Conservation (phyloP, 1,140 invertebrate species). For the Ostrea edulis region DNA sequence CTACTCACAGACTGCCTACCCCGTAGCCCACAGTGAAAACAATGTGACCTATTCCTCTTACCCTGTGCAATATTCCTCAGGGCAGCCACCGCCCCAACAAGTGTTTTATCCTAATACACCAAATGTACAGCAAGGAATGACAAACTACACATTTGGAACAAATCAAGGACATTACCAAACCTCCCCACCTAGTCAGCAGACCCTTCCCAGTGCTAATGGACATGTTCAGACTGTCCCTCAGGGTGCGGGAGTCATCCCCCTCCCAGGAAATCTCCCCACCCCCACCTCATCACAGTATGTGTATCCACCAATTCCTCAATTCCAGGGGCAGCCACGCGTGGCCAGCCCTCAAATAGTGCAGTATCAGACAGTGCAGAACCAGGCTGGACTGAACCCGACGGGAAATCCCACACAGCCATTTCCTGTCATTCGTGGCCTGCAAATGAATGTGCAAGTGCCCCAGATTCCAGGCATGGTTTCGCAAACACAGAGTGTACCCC, state of each 20-base stretch:
- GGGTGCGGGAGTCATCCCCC: slow-evolving; percentile 16
- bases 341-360: slow-evolving; percentile 52
- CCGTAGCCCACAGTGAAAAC: slow-evolving; percentile 38
- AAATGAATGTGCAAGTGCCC: slow-evolving; percentile 56
- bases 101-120: slow-evolving; percentile 54
- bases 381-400: not conserved
- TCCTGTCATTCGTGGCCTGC: slow-evolving; percentile 57
- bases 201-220: slow-evolving; percentile 50
- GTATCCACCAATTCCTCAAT: slow-evolving; percentile 52
- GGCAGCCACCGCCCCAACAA: slow-evolving; percentile 46
- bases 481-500: slow-evolving; percentile 32
- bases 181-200: slow-evolving; percentile 54
- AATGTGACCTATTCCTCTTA: slow-evolving; percentile 43
- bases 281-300: slow-evolving; percentile 54
- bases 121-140: slow-evolving; percentile 42
- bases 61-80: slow-evolving; percentile 54
- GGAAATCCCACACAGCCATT: slow-evolving; percentile 48
- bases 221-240: slow-evolving; percentile 48
- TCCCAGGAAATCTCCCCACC: slow-evolving; percentile 33
- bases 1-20: slow-evolving; percentile 50
- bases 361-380: slow-evolving; percentile 51
- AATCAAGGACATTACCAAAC: slow-evolving; percentile 51
- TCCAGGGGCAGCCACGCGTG: slow-evolving; percentile 43
- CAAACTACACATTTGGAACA: slow-evolving; percentile 48
- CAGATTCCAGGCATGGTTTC: slow-evolving; percentile 25